Conservation (phyloP, 2,113 vertebrate species). For the Tauraco erythrolophus region DNA sequence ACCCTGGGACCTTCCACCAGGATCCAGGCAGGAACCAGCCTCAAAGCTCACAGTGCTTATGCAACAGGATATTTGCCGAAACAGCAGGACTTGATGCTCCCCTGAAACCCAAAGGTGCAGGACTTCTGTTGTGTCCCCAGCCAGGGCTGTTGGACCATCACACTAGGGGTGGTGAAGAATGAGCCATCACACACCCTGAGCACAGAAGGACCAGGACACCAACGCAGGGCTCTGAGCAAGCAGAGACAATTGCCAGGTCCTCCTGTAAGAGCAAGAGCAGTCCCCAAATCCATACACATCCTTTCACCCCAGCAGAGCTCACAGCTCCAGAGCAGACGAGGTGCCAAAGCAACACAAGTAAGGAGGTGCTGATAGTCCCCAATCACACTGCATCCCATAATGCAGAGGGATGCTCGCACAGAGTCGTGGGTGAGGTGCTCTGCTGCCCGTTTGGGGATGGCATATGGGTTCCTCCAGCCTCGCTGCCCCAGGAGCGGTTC, state of each 20-base stretch:
- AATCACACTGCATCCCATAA: fast-evolving
- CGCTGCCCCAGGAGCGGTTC: neutral
- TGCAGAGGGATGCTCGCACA: fast-evolving
- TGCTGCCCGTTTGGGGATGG: too few relatives aligned
- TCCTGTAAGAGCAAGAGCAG: fast-evolving
- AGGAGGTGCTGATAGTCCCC: neutral
- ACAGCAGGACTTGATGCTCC: fast-evolving
- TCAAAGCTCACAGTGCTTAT: fast-evolving
- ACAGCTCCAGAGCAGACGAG: neutral
- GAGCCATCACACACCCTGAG: too few relatives aligned
- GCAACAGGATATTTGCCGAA: neutral
- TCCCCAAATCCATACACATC: fast-evolving
- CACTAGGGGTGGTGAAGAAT: fast-evolving
- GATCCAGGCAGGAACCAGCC: neutral
- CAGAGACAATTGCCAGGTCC: fast-evolving
- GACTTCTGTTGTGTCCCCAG: neutral
- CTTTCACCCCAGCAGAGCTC: neutral
- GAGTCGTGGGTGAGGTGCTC: too few relatives aligned
- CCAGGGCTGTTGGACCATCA: fast-evolving
- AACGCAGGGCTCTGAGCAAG: fast-evolving
- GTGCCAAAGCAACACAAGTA: neutral
- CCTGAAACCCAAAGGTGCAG: neutral
- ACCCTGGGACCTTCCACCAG: neutral
- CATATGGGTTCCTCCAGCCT: neutral
- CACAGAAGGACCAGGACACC: neutral